Conservation (phyloP, 2,113 vertebrate species). For the Rostratula benghalensis region DNA sequence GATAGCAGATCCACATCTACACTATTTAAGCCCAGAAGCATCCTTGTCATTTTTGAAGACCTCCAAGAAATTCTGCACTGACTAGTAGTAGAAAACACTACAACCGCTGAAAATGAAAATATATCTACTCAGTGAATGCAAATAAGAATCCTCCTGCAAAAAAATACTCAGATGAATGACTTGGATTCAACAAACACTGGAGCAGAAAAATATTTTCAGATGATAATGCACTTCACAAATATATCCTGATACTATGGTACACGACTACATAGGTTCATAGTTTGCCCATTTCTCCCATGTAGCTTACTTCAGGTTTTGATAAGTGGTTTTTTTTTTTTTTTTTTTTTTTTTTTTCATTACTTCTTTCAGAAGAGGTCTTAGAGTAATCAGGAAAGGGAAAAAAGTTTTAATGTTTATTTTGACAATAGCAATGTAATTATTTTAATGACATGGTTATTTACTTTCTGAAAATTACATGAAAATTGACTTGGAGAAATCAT, state of each 20-base stretch:
- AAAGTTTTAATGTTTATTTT: background rate
- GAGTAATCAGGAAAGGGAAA: background rate
- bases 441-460: slow-evolving; percentile 21
- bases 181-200: background rate
- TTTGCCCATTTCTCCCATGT: background rate
- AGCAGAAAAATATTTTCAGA: background rate
- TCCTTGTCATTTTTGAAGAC: background rate
- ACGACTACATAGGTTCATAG: no score
- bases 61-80: background rate
- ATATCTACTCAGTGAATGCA: background rate
- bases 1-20: background rate
- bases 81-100: background rate
- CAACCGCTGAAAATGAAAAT: background rate
- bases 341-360: background rate
- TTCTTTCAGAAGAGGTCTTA: background rate
- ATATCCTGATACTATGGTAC: background rate
- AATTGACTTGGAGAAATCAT: background rate
- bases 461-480: slow-evolving; percentile 1
- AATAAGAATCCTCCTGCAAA: background rate
- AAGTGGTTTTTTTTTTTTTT: background rate
- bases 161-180: background rate
- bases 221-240: background rate
- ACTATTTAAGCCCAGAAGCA: background rate
- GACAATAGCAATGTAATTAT: background rate
- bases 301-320: background rate